Evolutionary conservation across 2,113 vertebrate genomes (phyloP).

Genomic region (Hiodon alosoides): DNA sequence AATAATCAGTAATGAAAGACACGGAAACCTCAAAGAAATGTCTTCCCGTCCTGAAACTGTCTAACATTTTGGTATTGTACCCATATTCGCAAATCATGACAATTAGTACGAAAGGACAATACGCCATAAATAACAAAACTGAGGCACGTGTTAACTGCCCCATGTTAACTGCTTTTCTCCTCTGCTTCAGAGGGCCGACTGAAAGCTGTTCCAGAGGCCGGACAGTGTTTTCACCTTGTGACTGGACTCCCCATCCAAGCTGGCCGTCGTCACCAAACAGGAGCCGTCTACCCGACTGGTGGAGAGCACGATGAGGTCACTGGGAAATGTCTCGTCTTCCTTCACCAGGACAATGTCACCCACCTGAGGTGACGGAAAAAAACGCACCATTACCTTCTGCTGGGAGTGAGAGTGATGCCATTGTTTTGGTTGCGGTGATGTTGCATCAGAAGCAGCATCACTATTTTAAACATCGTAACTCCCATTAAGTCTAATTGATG

Average conservation of each 20-base stretch:
- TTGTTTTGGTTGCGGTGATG: background rate
- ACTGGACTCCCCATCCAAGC: conserved; percentile 94
- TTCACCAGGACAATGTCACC: conserved; percentile 90
- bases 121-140: no score
- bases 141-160: no score
- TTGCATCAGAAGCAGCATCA: background rate
- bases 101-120: no score
- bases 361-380: conserved; percentile 62
- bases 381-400: background rate
- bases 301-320: conserved; percentile 88
- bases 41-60: no score
- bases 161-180: background rate
- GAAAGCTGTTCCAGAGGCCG: no score
- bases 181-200: background rate
- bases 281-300: conserved; percentile 84
- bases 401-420: background rate
- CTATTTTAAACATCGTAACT: no score
- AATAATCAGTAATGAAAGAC: no score
- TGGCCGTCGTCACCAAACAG: conserved; percentile 91
- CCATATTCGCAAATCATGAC: no score
- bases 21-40: no score
- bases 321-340: conserved; percentile 90
- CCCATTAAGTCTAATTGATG: no score
- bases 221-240: conserved; percentile 70
- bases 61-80: no score